Evolutionary conservation across 2,797 vertebrate species (phyloP), one percentile per base, ranked within the genome.

Genomic region (Champsocephalus gunnari): DNA sequence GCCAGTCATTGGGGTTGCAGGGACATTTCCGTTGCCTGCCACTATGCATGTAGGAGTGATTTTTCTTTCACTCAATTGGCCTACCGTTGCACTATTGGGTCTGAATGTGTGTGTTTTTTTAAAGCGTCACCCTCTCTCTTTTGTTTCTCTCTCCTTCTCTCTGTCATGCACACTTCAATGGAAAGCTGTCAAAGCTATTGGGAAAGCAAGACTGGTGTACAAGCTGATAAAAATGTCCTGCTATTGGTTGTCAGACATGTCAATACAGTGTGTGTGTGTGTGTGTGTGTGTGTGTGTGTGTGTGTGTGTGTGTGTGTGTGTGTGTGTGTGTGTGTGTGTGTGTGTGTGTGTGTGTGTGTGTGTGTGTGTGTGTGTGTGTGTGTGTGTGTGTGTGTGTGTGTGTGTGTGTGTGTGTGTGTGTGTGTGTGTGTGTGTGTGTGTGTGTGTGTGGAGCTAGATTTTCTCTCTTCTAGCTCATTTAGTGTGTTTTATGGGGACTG

Each of bases 61-160:
- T 92, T 92, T 89, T 93, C 93, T 92, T 89, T 87, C 82, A 82
- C 81, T 90, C 86, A 87, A 90, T 92, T 90, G 82, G 88, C 87
- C 88, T 91, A 88, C 81, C 68, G 75, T 85, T 87, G 84, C 86
- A 85, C 83, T 88, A 87, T 89, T 88, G 45, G 16, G 38, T 78
- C 79, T 77, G 83, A 82, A 63, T 78, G 82, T 86, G 88, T 87
- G 64, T 65, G 21, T 72, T 21, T 61, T 59, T 53, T 69, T 76
- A 71, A 68, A 79, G 73, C 32, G 14, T 49, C 77, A 67, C 73
- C 59, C 50, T 51, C 64, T 71, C 57, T 63, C 76, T 82, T 86
- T 80, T 83, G 81, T 89, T 84, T 85, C 68, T 69, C 49, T 77
- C 64, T 79, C 48, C 32, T 66, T 83, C 73, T 79, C 87, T 92